These are phyloP conservation scores for Neoascia interrupta DNA, from an alignment of 2,888 invertebrate species.

Conservation along the genomic window DNA sequence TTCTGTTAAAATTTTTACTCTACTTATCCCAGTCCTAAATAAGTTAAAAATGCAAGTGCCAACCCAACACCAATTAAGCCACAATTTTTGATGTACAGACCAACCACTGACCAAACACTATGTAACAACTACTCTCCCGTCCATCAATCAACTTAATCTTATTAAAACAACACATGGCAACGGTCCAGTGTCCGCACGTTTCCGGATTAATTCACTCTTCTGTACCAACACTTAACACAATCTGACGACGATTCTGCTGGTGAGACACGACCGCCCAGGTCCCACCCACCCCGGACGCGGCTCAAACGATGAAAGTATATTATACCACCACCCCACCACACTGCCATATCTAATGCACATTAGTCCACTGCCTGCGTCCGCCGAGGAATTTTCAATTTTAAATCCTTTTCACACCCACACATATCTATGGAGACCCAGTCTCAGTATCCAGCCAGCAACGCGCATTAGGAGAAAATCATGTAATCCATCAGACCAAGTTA, in stretches of 20 bases:
- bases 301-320: neutral
- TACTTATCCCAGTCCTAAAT: too few species aligned
- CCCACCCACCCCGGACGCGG: neutral
- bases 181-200: slow-evolving; percentile 8
- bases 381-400: slow-evolving; percentile 44
- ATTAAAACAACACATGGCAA: slow-evolving; percentile 56
- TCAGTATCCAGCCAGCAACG: slow-evolving; percentile 9
- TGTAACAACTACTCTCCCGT: too few species aligned
- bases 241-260: slow-evolving; percentile 3
- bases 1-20: too few species aligned
- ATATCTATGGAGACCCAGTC: neutral
- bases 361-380: slow-evolving; percentile 30
- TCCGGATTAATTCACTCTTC: slow-evolving; percentile 19
- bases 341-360: slow-evolving; percentile 27
- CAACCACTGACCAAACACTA: too few species aligned
- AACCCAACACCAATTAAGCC: too few species aligned
- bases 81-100: too few species aligned
- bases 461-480: slow-evolving; percentile 65
- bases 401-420: slow-evolving; percentile 32
- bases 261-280: neutral
- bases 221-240: slow-evolving; percentile 44
- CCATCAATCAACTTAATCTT: slow-evolving; percentile 58
- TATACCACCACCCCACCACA: neutral
- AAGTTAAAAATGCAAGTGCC: too few species aligned
- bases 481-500: slow-evolving; percentile 65